These are phyloP conservation scores for Caenorhabditis japonica DNA, from an alignment of 2,888 invertebrate species.

Conservation along the genomic window DNA sequence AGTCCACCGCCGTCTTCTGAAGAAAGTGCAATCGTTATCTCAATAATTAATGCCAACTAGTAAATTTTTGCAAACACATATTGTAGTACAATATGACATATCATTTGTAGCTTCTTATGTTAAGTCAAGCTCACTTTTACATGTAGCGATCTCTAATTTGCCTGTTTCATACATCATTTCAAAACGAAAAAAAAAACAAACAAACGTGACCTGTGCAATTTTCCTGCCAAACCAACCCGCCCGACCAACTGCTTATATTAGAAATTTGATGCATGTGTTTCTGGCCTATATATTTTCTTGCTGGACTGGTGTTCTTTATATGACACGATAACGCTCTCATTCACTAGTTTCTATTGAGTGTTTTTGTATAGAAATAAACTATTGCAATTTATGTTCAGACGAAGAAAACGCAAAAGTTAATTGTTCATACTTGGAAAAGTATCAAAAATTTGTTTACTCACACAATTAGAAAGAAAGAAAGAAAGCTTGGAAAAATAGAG, in stretches of 20 bases:
- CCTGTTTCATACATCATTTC: background rate
- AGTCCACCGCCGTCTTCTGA: slow-evolving; percentile 26
- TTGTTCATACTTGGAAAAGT: no score
- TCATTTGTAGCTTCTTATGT: background rate
- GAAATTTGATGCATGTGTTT: slow-evolving; percentile 1
- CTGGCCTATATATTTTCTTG: background rate
- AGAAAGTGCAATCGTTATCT: background rate
- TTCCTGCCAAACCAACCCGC: slow-evolving; percentile 15
- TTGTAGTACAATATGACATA: background rate
- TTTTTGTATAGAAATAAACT: slow-evolving; percentile 14
- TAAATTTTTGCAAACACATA: background rate
- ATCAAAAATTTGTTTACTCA: no score
- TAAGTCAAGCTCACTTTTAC: background rate
- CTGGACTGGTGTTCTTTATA: slow-evolving; percentile 10
- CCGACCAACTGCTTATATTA: background rate
- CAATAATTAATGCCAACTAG: slow-evolving; percentile 9
- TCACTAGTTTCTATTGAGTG: background rate
- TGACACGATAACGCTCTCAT: slow-evolving; percentile 6
- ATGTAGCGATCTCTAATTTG: background rate
- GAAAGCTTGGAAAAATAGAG: no score
- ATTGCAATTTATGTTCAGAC: no score
- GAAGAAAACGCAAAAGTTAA: no score
- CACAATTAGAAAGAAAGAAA: background rate
- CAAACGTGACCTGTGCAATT: slow-evolving; percentile 22
- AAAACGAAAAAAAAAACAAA: no score